Conservation (phyloP, 2,888 invertebrate species). For the Salticus scenicus region DNA sequence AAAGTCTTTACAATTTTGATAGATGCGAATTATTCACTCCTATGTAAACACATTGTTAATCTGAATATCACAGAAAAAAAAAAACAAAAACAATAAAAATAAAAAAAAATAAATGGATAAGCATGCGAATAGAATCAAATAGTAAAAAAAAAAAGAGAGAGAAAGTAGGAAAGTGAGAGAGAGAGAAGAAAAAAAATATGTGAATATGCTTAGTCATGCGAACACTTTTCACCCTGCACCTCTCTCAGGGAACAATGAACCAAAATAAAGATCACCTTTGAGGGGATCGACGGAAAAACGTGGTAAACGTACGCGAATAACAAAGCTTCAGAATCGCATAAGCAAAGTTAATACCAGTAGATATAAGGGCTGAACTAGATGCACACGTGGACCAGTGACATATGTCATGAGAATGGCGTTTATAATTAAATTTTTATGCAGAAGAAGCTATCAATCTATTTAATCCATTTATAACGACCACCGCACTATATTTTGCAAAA, state of each 20-base stretch:
- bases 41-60: background rate
- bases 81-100: too few relatives aligned
- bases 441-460: background rate
- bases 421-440: background rate
- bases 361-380: too few relatives aligned
- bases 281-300: background rate
- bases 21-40: background rate
- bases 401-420: background rate
- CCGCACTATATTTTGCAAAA: too few relatives aligned
- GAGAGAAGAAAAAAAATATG: background rate
- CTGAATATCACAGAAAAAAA: background rate
- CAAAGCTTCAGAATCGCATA: too few relatives aligned
- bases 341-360: too few relatives aligned
- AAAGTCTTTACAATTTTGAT: too few relatives aligned
- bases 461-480: background rate
- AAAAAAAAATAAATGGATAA: too few relatives aligned
- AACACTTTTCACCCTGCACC: background rate
- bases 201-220: constrained; percentile 1
- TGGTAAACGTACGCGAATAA: background rate
- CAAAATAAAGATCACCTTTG: background rate
- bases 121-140: too few relatives aligned
- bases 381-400: background rate
- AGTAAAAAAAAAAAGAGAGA: background rate
- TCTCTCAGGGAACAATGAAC: background rate
- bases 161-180: background rate